Base-by-base conservation (phyloP, 1,140 invertebrate genomes). In the Penaeus japonicus region DNA sequence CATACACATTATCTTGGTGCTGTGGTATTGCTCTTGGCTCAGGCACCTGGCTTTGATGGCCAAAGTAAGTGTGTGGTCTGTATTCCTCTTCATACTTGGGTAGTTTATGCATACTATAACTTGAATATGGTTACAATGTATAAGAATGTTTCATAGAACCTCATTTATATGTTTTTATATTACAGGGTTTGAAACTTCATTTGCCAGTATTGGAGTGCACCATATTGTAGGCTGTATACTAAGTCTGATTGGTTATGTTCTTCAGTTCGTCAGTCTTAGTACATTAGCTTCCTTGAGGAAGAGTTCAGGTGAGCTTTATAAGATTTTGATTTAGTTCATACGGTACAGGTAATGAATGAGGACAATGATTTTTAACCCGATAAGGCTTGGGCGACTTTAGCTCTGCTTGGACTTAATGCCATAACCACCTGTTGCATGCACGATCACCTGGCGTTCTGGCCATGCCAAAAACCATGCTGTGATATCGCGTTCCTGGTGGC, bases 1-100 rank as follows among this genome's bases (percentile, higher is more conserved):
- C 94, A 94, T 87, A 90, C 94, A 35, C 96, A 97, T 93, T 98
- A 98, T 92, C 93, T 95, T 91, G 95, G 95, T 30, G 92, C 94
- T 55, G 91, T 95, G 22, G 89, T 95, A 0, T 94, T 95, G 32
- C 93, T 96, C 57, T 87, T 97, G 65, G 94, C 94, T 77, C 96
- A 97, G 92, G 95, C 96, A 10, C 93, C 95, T 12, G 94, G 96
- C 81, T 96, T 97, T 93, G 90, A 79, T 54, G 30, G 57, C 39
- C 3, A 20, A 35, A 78, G 85, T 82, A 22, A 30, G 79, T 87
- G n/a, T 59, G 12, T 54, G 15, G 15, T 30, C 47, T 10, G 4
- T 73, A 30, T 73, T 73, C 30, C 5, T 30, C 22, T 47, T 47
- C 70, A 73, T 18, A 27, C 35, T 5, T 73, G 24, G 0, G 18